Evolutionary conservation across 2,113 vertebrate species (phyloP).

Genomic region (Pogonocichla stellata): DNA sequence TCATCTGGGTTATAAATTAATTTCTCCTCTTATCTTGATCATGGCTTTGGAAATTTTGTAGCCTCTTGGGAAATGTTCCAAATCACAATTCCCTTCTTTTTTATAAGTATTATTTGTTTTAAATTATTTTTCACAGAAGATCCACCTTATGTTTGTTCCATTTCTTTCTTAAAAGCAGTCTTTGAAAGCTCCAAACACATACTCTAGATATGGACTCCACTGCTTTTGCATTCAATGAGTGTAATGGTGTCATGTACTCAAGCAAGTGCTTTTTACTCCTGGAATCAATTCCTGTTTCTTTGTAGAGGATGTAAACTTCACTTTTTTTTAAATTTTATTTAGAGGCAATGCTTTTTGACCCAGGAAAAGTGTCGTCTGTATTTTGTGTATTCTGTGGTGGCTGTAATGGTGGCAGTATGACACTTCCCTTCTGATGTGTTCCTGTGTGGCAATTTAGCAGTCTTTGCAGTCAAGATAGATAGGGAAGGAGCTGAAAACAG

Average conservation of each 20-base stretch:
- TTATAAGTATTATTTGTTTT: neutral
- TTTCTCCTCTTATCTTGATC: neutral
- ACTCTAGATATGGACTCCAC: neutral
- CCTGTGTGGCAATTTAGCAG: neutral
- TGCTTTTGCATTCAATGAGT: neutral
- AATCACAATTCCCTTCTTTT: neutral
- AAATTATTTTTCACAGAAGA: neutral
- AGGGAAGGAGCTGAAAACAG: neutral
- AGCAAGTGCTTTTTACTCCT: neutral
- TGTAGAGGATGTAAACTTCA: neutral
- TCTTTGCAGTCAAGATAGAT: neutral
- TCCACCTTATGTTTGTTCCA: neutral
- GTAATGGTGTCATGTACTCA: neutral
- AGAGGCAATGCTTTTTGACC: neutral
- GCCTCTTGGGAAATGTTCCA: neutral
- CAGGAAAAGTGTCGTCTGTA: neutral
- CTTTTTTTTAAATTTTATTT: neutral
- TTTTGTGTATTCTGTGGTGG: neutral
- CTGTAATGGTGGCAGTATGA: neutral
- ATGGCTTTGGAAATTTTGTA: neutral
- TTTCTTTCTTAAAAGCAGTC: neutral
- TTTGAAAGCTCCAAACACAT: neutral
- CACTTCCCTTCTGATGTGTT: neutral
- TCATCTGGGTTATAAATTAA: neutral
- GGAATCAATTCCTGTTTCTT: neutral